Conservation (phyloP, 2,888 invertebrate species). For the Dasypolia templi region DNA sequence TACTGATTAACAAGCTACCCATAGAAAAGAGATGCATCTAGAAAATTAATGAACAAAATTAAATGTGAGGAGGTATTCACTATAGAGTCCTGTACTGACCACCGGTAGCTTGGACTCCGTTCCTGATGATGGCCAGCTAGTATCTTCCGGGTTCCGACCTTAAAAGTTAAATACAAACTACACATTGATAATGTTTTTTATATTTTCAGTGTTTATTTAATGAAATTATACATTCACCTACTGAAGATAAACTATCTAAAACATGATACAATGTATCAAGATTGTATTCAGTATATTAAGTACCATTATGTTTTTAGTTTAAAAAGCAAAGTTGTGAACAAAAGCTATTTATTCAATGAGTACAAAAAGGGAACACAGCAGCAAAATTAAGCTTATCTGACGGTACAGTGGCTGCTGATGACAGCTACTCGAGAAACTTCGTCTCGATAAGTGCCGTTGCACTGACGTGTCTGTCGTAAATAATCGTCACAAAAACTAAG, state of each 20-base stretch:
- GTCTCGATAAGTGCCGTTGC: conserved; percentile 47
- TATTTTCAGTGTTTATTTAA: background rate
- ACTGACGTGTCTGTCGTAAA: conserved; percentile 46
- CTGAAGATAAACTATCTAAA: background rate
- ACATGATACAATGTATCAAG: background rate
- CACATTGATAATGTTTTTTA: background rate
- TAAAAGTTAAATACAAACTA: background rate
- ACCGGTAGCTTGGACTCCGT: background rate
- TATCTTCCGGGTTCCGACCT: background rate
- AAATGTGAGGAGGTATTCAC: background rate
- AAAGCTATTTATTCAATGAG: conserved; percentile 5
- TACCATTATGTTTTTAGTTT: no score
- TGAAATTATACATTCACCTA: background rate
- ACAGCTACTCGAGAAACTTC: conserved; percentile 62
- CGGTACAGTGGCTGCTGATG: conserved; percentile 61
- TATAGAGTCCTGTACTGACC: background rate
- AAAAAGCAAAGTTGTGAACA: background rate
- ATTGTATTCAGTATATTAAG: no score
- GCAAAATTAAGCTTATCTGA: conserved; percentile 52
- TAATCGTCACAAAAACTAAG: conserved; percentile 41
- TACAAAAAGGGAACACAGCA: conserved; percentile 21
- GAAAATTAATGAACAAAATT: background rate
- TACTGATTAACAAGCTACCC: background rate
- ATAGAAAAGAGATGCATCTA: background rate
- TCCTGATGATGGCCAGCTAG: no score